These are phyloP conservation scores for Drosophila prolongata DNA, from an alignment of 2,888 invertebrate genomes.

Conservation along the genomic window DNA sequence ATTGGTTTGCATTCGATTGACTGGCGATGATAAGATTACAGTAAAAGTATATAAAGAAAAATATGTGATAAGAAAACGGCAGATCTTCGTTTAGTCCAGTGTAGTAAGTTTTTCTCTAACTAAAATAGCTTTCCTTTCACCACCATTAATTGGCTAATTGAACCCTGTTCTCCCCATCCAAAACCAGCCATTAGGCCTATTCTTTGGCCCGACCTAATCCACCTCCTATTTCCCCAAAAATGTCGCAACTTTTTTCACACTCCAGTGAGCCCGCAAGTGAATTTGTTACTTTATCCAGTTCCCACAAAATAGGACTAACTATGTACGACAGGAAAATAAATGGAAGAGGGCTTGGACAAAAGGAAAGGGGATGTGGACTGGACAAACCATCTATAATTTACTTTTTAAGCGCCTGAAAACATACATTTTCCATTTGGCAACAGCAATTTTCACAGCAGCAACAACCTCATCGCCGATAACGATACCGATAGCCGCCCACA, in stretches of 20 bases:
- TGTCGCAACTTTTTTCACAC: slow-evolving; percentile 18
- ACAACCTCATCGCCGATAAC: slow-evolving; percentile 23
- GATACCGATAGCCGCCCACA: slow-evolving; percentile 39
- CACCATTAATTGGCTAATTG: slow-evolving; percentile 22
- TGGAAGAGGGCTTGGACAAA: background rate
- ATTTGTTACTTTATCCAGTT: slow-evolving; percentile 21
- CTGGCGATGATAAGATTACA: background rate
- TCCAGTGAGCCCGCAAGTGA: slow-evolving; percentile 1
- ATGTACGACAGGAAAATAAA: slow-evolving; percentile 10
- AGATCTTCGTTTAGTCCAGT: background rate
- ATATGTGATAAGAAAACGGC: background rate
- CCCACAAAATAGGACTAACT: slow-evolving; percentile 10
- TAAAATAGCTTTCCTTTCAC: background rate
- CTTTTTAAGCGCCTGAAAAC: slow-evolving; percentile 46
- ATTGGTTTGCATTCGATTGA: background rate
- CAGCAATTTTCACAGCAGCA: slow-evolving; percentile 44
- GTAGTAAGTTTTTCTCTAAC: background rate
- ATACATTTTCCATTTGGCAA: slow-evolving; percentile 60
- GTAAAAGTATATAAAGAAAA: background rate
- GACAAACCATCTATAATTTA: slow-evolving; percentile 44
- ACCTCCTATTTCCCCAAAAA: background rate
- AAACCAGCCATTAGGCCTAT: background rate
- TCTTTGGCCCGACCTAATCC: slow-evolving; percentile 4
- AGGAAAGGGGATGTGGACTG: background rate
- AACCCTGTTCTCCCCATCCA: background rate